Conservation (phyloP, 35 echinoderm and acorn worm species). For the Anneissia japonica region DNA sequence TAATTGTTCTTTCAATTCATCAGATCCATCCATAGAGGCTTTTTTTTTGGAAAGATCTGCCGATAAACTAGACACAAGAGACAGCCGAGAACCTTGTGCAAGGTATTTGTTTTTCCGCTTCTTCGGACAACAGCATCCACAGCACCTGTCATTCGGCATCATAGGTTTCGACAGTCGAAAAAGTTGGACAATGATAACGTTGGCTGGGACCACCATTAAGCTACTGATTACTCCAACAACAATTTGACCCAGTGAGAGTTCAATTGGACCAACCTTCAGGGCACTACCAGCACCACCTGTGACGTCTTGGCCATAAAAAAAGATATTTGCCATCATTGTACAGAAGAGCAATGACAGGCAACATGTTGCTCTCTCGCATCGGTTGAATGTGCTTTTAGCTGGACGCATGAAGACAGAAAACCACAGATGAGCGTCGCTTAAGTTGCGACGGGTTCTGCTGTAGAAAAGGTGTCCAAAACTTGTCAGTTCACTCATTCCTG, state of each 20-base stretch:
- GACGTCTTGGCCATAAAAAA: constrained; percentile 83
- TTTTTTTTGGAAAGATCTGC: constrained; percentile 59
- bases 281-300: constrained; percentile 28
- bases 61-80: neutral
- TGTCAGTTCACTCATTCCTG: constrained; percentile 88
- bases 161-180: constrained; percentile 66
- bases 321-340: constrained; percentile 96
- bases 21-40: constrained; percentile 69
- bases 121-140: constrained; percentile 36
- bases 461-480: constrained; percentile 94
- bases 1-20: constrained; percentile 71
- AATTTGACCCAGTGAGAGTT: constrained; percentile 66
- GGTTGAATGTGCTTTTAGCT: constrained; percentile 72
- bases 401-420: constrained; percentile 86
- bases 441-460: constrained; percentile 86
- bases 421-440: constrained; percentile 92
- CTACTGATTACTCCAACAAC: constrained; percentile 81
- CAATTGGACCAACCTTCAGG: constrained; percentile 69
- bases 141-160: constrained; percentile 43
- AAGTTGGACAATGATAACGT: constrained; percentile 78
- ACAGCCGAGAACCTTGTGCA: neutral
- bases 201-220: constrained; percentile 85
- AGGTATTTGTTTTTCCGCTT: constrained; percentile 34
- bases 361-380: constrained; percentile 59
- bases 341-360: constrained; percentile 76